Evolutionary conservation across 2,113 vertebrate genomes (phyloP), one percentile per base, ranked within the genome.

Genomic region (Athene noctua): DNA sequence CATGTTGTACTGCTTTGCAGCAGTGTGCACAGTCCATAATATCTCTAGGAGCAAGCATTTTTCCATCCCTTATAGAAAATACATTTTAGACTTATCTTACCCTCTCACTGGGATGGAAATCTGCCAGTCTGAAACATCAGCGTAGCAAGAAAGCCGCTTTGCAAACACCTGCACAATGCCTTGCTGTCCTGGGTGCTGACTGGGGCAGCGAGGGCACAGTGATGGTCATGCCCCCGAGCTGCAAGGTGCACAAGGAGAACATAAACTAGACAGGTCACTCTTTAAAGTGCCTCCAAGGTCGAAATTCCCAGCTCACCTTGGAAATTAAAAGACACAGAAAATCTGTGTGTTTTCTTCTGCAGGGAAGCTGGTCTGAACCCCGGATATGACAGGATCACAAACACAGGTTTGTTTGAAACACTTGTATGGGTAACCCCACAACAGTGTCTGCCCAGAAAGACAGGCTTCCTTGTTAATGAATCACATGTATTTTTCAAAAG

Each of bases 1-100:
- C 25, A 38, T 4, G 5, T 14, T 46, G 47, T 46, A 36, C 29
- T 68, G 19, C 62, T 61, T n/a, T 2, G 1, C 12, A 38, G 30
- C 36, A 72, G 27, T 23, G 86, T 67, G 86, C 47, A 79, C 19
- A 78, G 34, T 71, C 46, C 3, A 1, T 40, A 63, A 71, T 23
- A 49, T 74, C 36, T 80, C 81, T 32, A 68, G 47, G 16, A 78
- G 34, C 32, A 90, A 88, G 73, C 30, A 36, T 54, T 90, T 92
- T 81, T 67, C 51, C 55, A 80, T 49, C 30, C 6, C 23, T 89
- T 47, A 58, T 12, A 73, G 71, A 90, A 92, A 92, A 79, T 59
- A 91, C 5, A 15, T 86, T 82, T 95, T 36, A 61, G 49, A 66
- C 42, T 92, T 94, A 92, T 81, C 75, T 90, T 80, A 46, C 42